Evolutionary conservation across 1,140 invertebrate species (phyloP).

Genomic region (Scaptomyza pallida): DNA sequence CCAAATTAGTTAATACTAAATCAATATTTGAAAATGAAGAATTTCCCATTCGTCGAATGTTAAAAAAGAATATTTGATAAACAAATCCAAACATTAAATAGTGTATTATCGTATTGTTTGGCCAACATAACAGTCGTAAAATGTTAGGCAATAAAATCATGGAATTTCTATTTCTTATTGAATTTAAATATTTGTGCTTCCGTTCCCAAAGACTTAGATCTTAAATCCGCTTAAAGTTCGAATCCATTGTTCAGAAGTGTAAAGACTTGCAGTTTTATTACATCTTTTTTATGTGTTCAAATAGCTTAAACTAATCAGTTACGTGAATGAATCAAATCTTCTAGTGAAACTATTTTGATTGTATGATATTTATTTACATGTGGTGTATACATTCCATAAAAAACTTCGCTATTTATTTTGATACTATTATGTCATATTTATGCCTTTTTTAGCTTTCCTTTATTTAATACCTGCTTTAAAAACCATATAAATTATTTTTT

Average conservation of each 20-base stretch:
- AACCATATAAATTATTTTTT: neutral
- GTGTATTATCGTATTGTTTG: constrained; percentile 39
- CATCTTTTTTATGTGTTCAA: neutral
- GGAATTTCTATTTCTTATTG: constrained; percentile 50
- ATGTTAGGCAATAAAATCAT: constrained; percentile 52
- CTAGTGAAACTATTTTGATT: no score
- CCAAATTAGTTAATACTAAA: neutral
- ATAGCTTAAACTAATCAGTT: neutral
- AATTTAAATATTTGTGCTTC: constrained; percentile 36
- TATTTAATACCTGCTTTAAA: neutral
- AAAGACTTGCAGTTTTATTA: no score
- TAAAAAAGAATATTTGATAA: constrained; percentile 3
- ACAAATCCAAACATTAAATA: constrained; percentile 52
- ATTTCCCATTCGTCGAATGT: no score
- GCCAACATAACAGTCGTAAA: constrained; percentile 66
- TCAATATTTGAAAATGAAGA: no score
- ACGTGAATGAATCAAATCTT: no score
- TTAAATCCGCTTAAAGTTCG: constrained; percentile 28
- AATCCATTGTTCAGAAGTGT: neutral
- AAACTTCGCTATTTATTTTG: no score
- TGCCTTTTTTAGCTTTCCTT: neutral
- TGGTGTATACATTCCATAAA: no score
- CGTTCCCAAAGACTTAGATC: constrained; percentile 7
- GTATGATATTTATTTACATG: no score
- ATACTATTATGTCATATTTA: no score